These are phyloP conservation scores for Phyllopteryx taeniolatus DNA, from an alignment of 2,113 vertebrate genomes.

Conservation along the genomic window DNA sequence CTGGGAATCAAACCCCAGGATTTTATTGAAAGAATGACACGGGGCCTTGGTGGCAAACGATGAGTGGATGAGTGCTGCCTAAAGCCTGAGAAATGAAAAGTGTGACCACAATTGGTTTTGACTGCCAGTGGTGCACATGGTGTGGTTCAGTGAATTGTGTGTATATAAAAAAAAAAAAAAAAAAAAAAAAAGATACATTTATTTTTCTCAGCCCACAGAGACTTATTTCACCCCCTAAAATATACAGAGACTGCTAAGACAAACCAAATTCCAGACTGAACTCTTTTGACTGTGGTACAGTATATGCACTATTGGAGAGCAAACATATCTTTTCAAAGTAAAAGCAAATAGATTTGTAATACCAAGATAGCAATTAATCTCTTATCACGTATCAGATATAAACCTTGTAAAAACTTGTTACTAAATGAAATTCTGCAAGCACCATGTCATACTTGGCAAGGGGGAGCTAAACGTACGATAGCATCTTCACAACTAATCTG, in stretches of 20 bases:
- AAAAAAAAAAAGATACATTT: slow-evolving; percentile 37
- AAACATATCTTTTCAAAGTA: slow-evolving; percentile 3
- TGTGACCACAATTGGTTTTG: slow-evolving; percentile 53
- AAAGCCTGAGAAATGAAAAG: slow-evolving; percentile 45
- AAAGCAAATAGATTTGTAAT: slow-evolving; percentile 13
- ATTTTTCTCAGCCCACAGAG: slow-evolving; percentile 25
- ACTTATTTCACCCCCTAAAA: slow-evolving; percentile 51
- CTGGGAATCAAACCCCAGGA: slow-evolving; percentile 47
- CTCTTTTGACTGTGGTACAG: slow-evolving; percentile 3
- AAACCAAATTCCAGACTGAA: slow-evolving; percentile 32
- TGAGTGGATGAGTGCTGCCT: slow-evolving; percentile 48
- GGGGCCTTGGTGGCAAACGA: slow-evolving; percentile 40
- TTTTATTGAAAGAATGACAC: slow-evolving; percentile 56
- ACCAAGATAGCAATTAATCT: neutral
- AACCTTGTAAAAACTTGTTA: slow-evolving; percentile 9
- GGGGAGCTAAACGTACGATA: slow-evolving; percentile 16
- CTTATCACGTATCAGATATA: neutral
- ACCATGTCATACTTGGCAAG: slow-evolving; percentile 46
- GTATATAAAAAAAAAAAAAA: slow-evolving; percentile 9
- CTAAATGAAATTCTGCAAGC: slow-evolving; percentile 26
- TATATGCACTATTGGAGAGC: slow-evolving; percentile 18
- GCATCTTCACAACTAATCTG: slow-evolving; percentile 37
- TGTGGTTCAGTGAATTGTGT: slow-evolving; percentile 47
- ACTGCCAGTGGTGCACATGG: slow-evolving; percentile 51
- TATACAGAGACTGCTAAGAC: slow-evolving; percentile 34